Base-by-base conservation (phyloP, 2,888 invertebrate genomes). In the Drosophila flavopinicola region DNA sequence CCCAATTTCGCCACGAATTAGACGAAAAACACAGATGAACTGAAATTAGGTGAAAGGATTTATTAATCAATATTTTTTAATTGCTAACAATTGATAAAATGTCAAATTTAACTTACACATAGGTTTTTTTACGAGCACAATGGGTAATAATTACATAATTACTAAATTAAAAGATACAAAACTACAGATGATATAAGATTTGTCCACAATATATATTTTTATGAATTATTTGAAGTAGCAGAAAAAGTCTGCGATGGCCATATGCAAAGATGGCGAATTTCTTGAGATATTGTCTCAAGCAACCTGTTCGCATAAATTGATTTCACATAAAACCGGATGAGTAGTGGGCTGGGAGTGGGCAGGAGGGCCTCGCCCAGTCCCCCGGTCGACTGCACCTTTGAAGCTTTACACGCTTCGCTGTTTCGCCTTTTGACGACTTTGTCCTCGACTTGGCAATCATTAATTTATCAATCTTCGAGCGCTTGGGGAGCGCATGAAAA, bases 391-490 rank as follows among this genome's bases (percentile, higher is more conserved):
- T 48, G 61, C 57, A 60, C 72, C 76, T 59, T 59, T 64, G 52
- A 45, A 61, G 68, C 66, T 54, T 74, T 77, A 63, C 63, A 56
- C 61, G 57, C 56, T 51, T 52, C 35, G 42, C 35, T 45, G 51
- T 67, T 58, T 74, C 42, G 56, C 25, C 49, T 53, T 63, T 69
- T 74, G 69, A 72, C 48, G 76, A 71, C 72, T 67, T 66, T 60
- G 77, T 66, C 74, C 57, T 75, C 75, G 69, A 65, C 48, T 68
- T 75, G 76, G 83, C 84, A 85, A 84, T 84, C 87, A 85, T 83
- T 85, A 83, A 87, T 83, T 83, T 83, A 83, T 83, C 83, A 87
- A 83, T 85, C 76, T 78, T 69, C 73, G 65, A 66, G 84, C 79
- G 67, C 80, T 75, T 69, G 76, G 80, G 80, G 86, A 76, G 68